Percentiles rank a stretch among this genome's conserved stretches.
Conservation (phyloP, 2,113 vertebrate species). For the Melospiza georgiana region DNA sequence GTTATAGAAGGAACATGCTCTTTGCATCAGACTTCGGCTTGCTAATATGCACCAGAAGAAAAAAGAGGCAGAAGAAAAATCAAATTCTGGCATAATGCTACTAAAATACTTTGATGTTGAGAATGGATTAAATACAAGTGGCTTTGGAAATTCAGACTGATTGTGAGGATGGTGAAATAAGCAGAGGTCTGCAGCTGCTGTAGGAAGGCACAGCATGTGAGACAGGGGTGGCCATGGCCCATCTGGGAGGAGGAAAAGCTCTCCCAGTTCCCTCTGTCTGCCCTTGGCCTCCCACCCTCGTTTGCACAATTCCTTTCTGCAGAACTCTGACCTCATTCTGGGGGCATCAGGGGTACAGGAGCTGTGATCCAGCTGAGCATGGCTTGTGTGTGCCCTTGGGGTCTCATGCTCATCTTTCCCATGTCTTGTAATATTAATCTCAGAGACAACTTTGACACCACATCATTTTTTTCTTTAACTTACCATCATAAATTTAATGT, state of each 20-base stretch:
- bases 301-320: background rate
- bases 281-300: fast-evolving
- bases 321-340: background rate
- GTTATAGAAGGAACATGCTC: background rate
- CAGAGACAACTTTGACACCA: background rate
- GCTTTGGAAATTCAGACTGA: background rate
- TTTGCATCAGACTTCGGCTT: background rate
- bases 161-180: too few relatives aligned
- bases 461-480: background rate
- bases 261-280: background rate
- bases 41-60: fast-evolving
- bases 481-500: background rate
- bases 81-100: background rate
- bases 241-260: background rate
- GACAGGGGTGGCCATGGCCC: background rate
- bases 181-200: fast-evolving
- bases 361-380: background rate
- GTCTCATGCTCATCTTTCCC: background rate
- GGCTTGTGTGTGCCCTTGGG: background rate
- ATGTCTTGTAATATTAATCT: background rate
- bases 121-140: background rate
- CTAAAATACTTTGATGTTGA: background rate
- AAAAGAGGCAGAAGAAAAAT: background rate
- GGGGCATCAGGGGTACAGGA: background rate
- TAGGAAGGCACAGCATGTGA: fast-evolving